phyloP scores from a whole-genome alignment of 2,797 vertebrate genomes.

The Chelon auratus region DNA sequence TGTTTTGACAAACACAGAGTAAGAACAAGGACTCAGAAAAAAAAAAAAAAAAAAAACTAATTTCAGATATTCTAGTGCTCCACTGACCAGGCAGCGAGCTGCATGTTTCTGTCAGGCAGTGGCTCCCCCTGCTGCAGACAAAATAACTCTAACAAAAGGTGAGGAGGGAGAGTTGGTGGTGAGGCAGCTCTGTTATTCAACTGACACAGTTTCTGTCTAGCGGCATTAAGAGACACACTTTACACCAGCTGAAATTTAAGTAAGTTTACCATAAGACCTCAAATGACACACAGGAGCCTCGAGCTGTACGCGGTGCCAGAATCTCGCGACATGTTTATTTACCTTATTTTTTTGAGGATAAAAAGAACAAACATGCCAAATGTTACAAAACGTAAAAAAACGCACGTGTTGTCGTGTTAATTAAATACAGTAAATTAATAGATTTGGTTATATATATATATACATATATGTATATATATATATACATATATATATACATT shows the following conservation, averaged over 20 bases:
- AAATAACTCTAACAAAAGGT: constrained; percentile 33
- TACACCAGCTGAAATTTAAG: background rate
- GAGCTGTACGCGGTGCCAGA: background rate
- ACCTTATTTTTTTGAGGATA: background rate
- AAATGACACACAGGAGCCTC: background rate
- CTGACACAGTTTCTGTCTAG: constrained; percentile 53
- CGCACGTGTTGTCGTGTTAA: background rate
- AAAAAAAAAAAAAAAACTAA: background rate
- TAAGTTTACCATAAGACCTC: background rate
- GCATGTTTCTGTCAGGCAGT: constrained; percentile 69
- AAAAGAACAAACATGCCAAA: background rate
- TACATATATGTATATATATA: background rate
- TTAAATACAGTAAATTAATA: background rate
- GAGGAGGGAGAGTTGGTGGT: constrained; percentile 1
- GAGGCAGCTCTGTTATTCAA: constrained; percentile 28
- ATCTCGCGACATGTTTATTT: background rate
- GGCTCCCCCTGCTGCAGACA: constrained; percentile 84
- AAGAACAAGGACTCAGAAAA: constrained; percentile 47
- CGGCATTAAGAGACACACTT: constrained; percentile 5
- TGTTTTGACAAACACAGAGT: constrained; percentile 76
- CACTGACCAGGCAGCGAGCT: constrained; percentile 23
- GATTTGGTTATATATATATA: background rate
- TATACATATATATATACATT: background rate
- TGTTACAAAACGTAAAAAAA: background rate
- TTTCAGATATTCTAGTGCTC: constrained; percentile 23